These are phyloP conservation scores for Dromas ardeola DNA, from an alignment of 2,113 vertebrate genomes.

Conservation along the genomic window DNA sequence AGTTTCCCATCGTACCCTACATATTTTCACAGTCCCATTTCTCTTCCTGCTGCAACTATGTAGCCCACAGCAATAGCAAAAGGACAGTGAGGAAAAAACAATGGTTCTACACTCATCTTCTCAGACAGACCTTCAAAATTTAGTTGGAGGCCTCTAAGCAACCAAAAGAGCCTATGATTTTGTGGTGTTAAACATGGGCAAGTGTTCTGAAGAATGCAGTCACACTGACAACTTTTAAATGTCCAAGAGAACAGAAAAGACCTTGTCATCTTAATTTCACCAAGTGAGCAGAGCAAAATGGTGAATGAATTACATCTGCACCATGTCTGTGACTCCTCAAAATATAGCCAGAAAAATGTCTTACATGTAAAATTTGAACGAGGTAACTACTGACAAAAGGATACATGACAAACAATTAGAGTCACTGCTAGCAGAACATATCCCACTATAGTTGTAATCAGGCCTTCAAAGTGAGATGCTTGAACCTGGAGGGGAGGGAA, in stretches of 20 bases:
- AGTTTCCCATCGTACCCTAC: fast-evolving
- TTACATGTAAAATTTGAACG: not conserved
- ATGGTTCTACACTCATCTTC: not conserved
- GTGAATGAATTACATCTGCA: not conserved
- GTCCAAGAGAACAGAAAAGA: not conserved
- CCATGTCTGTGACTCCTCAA: not conserved
- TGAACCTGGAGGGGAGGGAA: slow-evolving; percentile 79
- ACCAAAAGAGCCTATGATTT: not conserved
- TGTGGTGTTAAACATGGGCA: not conserved
- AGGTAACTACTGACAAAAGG: slow-evolving; percentile 72
- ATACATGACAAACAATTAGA: slow-evolving; percentile 95
- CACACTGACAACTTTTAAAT: not conserved
- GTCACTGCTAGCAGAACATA: slow-evolving; percentile 93
- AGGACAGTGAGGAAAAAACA: not conserved
- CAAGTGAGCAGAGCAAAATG: not conserved
- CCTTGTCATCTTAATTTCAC: not conserved
- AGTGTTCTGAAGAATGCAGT: not conserved
- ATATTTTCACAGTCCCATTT: not conserved
- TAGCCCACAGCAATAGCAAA: not conserved
- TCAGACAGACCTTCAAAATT: not conserved
- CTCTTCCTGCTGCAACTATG: not conserved
- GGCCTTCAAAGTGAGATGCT: slow-evolving; percentile 95
- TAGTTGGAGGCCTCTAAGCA: not conserved
- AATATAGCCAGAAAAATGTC: not conserved
- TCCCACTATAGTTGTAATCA: slow-evolving; percentile 94